phyloP scores from a whole-genome alignment of 2,797 vertebrate genomes.

The Phataginus tetradactyla region DNA sequence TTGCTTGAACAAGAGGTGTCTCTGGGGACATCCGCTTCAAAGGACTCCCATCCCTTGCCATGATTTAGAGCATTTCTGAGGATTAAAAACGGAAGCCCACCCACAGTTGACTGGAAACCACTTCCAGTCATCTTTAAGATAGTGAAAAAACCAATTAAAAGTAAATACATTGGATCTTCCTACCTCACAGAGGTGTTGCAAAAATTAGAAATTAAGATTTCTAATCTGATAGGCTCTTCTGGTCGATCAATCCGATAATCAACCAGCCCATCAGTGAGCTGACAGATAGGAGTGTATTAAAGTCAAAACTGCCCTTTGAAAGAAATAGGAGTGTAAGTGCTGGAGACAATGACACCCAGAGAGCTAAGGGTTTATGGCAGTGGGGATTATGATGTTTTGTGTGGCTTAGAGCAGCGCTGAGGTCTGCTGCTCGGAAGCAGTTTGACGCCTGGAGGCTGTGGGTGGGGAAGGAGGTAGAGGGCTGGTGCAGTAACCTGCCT shows the following conservation, averaged over 20 bases:
- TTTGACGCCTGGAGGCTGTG: conserved; percentile 34
- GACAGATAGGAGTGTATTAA: neutral
- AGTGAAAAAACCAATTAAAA: neutral
- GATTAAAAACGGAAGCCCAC: neutral
- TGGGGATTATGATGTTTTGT: conserved; percentile 42
- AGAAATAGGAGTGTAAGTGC: neutral
- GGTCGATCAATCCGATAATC: neutral
- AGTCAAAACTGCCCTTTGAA: neutral
- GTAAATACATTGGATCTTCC: neutral
- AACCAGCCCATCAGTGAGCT: neutral
- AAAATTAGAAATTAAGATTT: neutral
- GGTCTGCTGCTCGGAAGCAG: conserved; percentile 10
- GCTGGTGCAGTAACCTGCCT: neutral
- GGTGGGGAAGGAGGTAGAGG: neutral
- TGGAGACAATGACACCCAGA: neutral
- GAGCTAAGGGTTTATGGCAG: neutral
- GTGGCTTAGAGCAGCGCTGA: conserved; percentile 22
- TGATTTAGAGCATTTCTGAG: neutral
- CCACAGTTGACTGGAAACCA: neutral
- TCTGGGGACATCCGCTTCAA: neutral
- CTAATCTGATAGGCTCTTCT: neutral
- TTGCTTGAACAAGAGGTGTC: neutral
- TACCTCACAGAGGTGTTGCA: neutral
- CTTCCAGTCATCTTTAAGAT: neutral
- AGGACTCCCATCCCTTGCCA: neutral